These are phyloP conservation scores for Tragelaphus strepsiceros DNA, from an alignment of 2,113 vertebrate species.

Conservation along the genomic window DNA sequence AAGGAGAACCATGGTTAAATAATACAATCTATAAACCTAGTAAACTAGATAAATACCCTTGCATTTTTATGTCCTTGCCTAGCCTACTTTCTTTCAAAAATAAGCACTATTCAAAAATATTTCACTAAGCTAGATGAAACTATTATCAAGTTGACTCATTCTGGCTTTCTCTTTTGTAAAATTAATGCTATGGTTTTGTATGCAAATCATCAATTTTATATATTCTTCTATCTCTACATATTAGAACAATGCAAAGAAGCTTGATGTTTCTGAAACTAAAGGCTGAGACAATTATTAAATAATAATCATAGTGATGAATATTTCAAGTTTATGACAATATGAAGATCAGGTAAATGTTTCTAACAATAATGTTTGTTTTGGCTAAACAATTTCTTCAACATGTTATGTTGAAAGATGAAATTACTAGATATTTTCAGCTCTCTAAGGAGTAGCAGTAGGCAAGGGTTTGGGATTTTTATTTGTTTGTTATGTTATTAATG, in stretches of 20 bases:
- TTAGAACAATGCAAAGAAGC: neutral
- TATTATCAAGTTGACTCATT: conserved; percentile 32
- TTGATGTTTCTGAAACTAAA: neutral
- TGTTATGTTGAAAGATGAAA: neutral
- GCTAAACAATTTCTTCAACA: neutral
- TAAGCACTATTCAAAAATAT: conserved; percentile 8
- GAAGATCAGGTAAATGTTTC: neutral
- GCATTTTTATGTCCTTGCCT: neutral
- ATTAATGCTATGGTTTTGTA: neutral
- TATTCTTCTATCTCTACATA: neutral
- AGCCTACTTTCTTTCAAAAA: conserved; percentile 56
- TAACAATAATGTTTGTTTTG: neutral
- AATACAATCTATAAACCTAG: neutral
- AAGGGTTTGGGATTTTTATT: neutral
- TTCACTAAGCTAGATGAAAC: conserved; percentile 50
- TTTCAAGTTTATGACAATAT: neutral
- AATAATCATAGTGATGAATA: neutral
- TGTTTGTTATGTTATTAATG: neutral
- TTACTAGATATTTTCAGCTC: neutral
- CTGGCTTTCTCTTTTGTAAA: conserved; percentile 20
- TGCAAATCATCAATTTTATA: conserved; percentile 35
- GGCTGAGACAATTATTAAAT: neutral
- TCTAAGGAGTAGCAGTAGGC: neutral
- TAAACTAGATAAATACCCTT: neutral
- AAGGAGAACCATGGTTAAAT: neutral